Conservation (phyloP, 2,888 invertebrate genomes). For the Cephus pygmeus region DNA sequence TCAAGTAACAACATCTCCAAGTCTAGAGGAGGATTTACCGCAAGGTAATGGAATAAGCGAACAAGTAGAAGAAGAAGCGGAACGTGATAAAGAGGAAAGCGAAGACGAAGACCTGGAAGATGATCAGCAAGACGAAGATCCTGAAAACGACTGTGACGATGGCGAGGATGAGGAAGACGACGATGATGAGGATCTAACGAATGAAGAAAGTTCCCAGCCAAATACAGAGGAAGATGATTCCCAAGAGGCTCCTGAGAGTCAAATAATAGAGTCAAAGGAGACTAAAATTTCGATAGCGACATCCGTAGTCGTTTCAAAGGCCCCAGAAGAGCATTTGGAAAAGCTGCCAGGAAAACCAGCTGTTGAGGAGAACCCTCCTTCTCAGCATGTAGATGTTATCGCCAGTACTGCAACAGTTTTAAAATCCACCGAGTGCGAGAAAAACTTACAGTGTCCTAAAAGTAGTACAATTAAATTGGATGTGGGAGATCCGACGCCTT, state of each 20-base stretch:
- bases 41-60: constrained; percentile 42
- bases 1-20: constrained; percentile 56
- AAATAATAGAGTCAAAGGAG: constrained; percentile 25
- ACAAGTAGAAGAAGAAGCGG: constrained; percentile 35
- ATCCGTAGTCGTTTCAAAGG: constrained; percentile 17
- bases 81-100: constrained; percentile 29
- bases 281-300: constrained; percentile 5
- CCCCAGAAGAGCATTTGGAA: not conserved
- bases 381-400: not conserved
- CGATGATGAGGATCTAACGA: constrained; percentile 30
- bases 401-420: not conserved
- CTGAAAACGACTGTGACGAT: constrained; percentile 34
- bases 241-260: constrained; percentile 34
- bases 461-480: constrained; percentile 17
- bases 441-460: constrained; percentile 1
- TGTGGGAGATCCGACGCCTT: constrained; percentile 21
- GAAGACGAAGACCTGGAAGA: constrained; percentile 37
- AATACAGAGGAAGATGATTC: constrained; percentile 48
- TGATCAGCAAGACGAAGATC: constrained; percentile 31
- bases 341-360: not conserved
- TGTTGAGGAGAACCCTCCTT: not conserved
- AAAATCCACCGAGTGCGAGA: not conserved
- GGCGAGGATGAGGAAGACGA: constrained; percentile 29
- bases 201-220: constrained; percentile 47
- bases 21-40: constrained; percentile 39